Evolutionary conservation across 1,140 invertebrate species (phyloP), one percentile per base, ranked within the genome.

Genomic region (Babylonia areolata): DNA sequence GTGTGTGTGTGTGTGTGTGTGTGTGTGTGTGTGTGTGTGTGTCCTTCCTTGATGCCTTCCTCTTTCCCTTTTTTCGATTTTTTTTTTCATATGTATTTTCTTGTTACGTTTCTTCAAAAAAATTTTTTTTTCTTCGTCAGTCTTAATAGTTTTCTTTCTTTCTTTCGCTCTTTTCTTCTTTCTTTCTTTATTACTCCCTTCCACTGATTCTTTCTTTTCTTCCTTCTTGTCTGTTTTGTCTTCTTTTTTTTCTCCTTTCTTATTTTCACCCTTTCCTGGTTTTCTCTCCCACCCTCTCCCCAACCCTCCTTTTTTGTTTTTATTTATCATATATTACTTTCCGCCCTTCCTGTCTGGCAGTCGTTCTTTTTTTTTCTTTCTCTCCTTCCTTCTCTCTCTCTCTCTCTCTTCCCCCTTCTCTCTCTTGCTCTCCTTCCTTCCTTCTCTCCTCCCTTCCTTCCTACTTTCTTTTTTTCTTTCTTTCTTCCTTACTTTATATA

Each of bases 1-100:
- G 91, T 93, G 92, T 88, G 92, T 91, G 89, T 85, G 85, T 40
- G 81, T 51, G 39, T 31, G 15, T 12, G 9, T 17, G 28, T 39
- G 5, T n/a, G 6, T 1, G 3, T 28, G n/a, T 54, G n/a, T n/a
- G n/a, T n/a, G n/a, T n/a, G n/a, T n/a, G n/a, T n/a, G n/a, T n/a
- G n/a, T n/a, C n/a, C n/a, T n/a, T n/a, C n/a, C n/a, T n/a, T n/a
- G n/a, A n/a, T n/a, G n/a, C n/a, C n/a, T n/a, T n/a, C n/a, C n/a
- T n/a, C n/a, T n/a, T n/a, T n/a, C n/a, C n/a, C n/a, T n/a, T n/a
- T n/a, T n/a, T n/a, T n/a, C n/a, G n/a, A 81, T 81, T 80, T 35
- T 3, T 12, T 23, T 3, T 31, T n/a, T n/a, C 42, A 31, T 5
- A 3, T 11, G 11, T 23, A 31, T 35, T 6, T 75, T 75, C 35